Base-by-base conservation (phyloP, 2,797 vertebrate genomes). In the Hoplostethus atlanticus region DNA sequence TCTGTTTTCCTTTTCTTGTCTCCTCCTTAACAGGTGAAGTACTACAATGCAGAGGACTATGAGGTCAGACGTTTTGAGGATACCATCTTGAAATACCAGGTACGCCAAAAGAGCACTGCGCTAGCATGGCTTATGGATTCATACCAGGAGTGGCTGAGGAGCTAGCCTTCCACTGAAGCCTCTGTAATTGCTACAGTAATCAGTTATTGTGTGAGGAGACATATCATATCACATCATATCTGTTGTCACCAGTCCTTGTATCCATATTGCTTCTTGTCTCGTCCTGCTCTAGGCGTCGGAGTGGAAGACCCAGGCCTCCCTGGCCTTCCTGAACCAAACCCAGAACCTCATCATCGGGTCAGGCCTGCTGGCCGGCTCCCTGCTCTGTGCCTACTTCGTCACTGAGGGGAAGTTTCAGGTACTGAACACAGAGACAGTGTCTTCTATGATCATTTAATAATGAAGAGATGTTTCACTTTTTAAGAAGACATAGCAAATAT, bases 321-420 rank as follows among this genome's bases (percentile, higher is more conserved):
- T 99, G 85, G 97, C 96, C 12, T 79, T 99, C 7, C 94, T 99
- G 79, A 99, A 98, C 88, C 98, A 99, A 91, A 98, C 96, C 0
- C 98, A 99, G 93, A 99, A 99, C 74, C 0, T 97, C 12, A 90
- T 99, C 84, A 99, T 99, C 2, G 96, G 96, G 0, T 68, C 89
- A 0, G 97, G 97, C 5, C 94, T 99, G 47, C 94, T 99, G 5
- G 93, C 96, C 0, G 98, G 98, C 25, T 99, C 97, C 3, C 90
- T 99, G 75, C 96, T 99, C 77, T 99, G 96, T 0, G 96, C 97
- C 6, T 97, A 96, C 84, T 99, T 98, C 31, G 98, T 99, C 81
- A 96, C 94, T 0, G 96, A 98, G 79, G 93, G 94, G 31, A 97
- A 92, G 79, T 95, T 99, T 64, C 75, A 96, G 94, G 98, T 99